Evolutionary conservation across 2,113 vertebrate genomes (phyloP).

Genomic region (Xyliphius kryptos): DNA sequence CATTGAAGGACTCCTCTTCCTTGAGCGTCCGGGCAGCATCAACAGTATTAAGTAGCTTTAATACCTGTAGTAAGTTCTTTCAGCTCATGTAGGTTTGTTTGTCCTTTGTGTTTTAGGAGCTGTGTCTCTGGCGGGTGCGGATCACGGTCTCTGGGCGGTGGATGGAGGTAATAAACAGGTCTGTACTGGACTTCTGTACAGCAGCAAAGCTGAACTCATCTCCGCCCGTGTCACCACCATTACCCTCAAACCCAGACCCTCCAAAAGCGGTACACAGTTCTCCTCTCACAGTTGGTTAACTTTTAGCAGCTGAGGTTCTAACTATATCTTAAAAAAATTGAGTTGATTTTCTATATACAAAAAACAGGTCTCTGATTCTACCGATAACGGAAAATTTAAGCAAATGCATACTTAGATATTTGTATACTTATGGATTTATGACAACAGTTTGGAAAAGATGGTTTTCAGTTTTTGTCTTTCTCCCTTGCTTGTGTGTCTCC

Average conservation of each 20-base stretch:
- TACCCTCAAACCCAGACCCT: conserved; percentile 65
- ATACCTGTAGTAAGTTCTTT: no score
- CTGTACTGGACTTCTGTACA: conserved; percentile 75
- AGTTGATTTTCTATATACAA: neutral
- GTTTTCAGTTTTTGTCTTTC: neutral
- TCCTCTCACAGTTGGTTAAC: neutral
- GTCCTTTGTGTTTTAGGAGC: conserved; percentile 62
- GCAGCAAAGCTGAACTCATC: conserved; percentile 79
- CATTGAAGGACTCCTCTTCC: no score
- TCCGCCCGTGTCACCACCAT: conserved; percentile 71
- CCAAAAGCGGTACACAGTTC: conserved; percentile 59
- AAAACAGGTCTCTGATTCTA: no score
- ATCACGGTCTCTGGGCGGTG: conserved; percentile 79
- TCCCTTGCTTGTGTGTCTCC: neutral
- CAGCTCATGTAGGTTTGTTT: neutral
- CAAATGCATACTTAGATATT: no score
- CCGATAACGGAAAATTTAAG: no score
- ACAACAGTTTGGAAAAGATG: no score
- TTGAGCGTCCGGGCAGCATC: no score
- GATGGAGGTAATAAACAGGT: conserved; percentile 87
- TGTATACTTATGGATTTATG: no score
- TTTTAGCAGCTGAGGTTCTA: neutral
- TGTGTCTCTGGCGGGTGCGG: conserved; percentile 66
- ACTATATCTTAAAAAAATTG: no score
- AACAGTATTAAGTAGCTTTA: no score